Evolutionary conservation across 2,888 invertebrate genomes (phyloP), one percentile per base, ranked within the genome.

Genomic region (Cistogaster globosa): DNA sequence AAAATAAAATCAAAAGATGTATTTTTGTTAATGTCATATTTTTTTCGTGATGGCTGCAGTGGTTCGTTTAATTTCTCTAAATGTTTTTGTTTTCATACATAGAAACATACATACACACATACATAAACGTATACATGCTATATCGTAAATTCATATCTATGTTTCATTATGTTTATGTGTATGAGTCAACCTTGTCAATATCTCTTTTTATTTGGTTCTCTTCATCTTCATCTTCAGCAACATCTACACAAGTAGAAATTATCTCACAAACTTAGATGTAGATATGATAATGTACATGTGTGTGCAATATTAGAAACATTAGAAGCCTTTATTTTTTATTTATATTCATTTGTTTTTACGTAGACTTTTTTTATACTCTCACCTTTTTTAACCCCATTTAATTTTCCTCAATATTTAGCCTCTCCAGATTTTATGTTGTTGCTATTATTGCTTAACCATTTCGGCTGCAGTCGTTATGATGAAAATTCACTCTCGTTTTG

Each of bases 381-480:
- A 67, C 22, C 67, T 67, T 58, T 58, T 67, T 76, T 67, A 57
- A 76, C 58, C 76, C 58, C 76, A 67, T 67, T 76, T 76, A 48
- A 48, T 76, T 67, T 76, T 76, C 67, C 76, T 32, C 12, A 9
- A 36, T 36, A 20, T 16, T 26, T 32, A 60, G 18, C 12, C 18
- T 60, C 32, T 26, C 26, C 26, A 26, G 26, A 26, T 26, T 26
- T 36, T 26, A 18, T 51, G 42, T 62, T 60, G 32, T 18, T 51
- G 51, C 18, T 42, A 1, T 69, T 42, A 1, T 8, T 71, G 42
- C 45, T 16, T 53, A 22, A 38, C 14, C 32, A 14, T 32, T 71
- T 16, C 57, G n/a, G 16, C 45, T 42, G 12, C 42, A 55, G 63
- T 65, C n/a, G 14, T 42, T 75, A 45, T 75, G 55, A 45, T 75